Evolutionary conservation across 1,140 invertebrate species (phyloP).

Genomic region (Bombus pascuorum): DNA sequence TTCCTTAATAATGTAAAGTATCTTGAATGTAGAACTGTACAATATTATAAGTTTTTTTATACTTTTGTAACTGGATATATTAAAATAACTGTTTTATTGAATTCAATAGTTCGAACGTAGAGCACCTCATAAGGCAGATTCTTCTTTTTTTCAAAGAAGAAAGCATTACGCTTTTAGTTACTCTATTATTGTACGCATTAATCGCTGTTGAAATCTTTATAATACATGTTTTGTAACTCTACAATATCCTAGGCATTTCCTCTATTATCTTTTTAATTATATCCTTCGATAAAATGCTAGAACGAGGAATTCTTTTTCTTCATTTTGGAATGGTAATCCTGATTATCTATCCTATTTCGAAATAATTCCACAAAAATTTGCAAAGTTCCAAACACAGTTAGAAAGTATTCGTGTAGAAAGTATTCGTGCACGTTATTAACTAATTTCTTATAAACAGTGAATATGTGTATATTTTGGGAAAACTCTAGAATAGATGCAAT

Average conservation of each 20-base stretch:
- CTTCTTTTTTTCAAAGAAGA: background rate
- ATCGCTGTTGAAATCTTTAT: no score
- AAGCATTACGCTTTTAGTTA: background rate
- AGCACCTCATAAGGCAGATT: background rate
- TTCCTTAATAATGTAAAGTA: no score
- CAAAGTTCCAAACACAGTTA: no score
- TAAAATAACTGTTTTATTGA: background rate
- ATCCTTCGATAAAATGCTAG: background rate
- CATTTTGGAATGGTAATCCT: background rate
- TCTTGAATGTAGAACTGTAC: no score
- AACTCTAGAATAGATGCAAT: no score
- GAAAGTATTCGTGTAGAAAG: no score
- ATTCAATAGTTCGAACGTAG: background rate
- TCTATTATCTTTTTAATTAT: background rate
- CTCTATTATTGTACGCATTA: background rate
- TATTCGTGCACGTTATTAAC: no score
- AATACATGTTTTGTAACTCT: background rate
- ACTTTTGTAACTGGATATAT: background rate
- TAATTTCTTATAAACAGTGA: no score
- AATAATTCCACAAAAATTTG: background rate
- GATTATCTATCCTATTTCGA: background rate
- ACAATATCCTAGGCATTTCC: no score
- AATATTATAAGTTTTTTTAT: background rate
- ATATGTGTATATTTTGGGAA: no score
- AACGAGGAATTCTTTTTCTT: background rate